Base-by-base conservation (phyloP, 2,113 vertebrate species). In the Serinus canaria region DNA sequence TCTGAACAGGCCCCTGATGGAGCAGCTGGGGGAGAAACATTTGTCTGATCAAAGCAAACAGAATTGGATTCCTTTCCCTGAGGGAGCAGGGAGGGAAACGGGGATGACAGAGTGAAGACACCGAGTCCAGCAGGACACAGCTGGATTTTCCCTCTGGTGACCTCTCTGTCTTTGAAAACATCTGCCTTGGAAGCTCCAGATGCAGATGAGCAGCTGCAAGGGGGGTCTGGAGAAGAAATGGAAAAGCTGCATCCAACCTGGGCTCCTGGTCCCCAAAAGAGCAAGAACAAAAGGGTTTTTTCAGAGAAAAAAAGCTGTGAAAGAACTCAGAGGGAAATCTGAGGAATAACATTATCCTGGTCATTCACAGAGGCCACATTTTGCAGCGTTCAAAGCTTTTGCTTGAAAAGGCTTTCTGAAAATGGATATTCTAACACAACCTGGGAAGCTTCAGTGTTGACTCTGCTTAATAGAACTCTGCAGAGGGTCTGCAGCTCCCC, bases 1-100 rank as follows among this genome's bases (percentile, higher is more conserved):
- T 92, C 72, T 77, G 37, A 95, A 69, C 37, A 74, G 59, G 46
- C 73, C 47, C 72, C 60, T 86, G 23, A 70, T 33, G 70, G 63
- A 52, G 62, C 59, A 37, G 8, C 73, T 44, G 68, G 75, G 80
- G 70, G 82, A 77, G 68, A 58, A 86, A 80, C 50, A 30, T 74
- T 92, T 83, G 73, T 78, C 52, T 89, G 83, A 46, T 83, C 83
- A 81, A 81, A 92, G 80, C 68, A 64, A 90, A 89, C 41, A 41
- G 50, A 76, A 69, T 82, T 76, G n/a, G 46, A 83, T 74, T 55
- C 22, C 60, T 69, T 16, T 79, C 43, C 78, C 59, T 7, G 50
- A 47, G 86, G 86, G 80, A 83, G 30, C 24, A 30, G 37, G 33
- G 69, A 31, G 47, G 28, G 47, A 50, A 75, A 12, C 0, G 24